Evolutionary conservation across 2,113 vertebrate species (phyloP).

Genomic region (Pavo muticus): DNA sequence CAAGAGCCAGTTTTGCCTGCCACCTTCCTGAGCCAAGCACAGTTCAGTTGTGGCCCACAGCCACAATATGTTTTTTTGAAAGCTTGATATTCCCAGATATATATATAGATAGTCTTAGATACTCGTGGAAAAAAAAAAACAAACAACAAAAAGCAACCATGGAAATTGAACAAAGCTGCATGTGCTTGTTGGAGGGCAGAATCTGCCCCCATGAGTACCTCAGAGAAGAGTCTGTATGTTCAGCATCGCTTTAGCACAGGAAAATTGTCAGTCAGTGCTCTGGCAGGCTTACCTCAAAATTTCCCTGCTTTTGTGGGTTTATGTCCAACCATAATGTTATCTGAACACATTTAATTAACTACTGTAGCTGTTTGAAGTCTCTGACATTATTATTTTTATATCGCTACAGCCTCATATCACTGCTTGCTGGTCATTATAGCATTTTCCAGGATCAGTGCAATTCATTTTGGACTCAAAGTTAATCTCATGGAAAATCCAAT

Average conservation of each 20-base stretch:
- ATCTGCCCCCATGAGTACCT: not conserved
- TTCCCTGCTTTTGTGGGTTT: slow-evolving; percentile 38
- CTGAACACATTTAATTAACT: slow-evolving; percentile 71
- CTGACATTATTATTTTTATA: slow-evolving; percentile 52
- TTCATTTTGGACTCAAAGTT: slow-evolving; percentile 58
- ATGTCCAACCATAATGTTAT: slow-evolving; percentile 51
- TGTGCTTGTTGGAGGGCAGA: not conserved
- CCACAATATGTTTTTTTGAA: not conserved
- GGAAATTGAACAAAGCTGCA: not conserved
- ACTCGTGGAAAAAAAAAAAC: not conserved
- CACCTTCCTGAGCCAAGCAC: not conserved
- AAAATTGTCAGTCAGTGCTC: not conserved
- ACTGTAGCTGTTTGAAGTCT: slow-evolving; percentile 52
- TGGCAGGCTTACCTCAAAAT: slow-evolving; percentile 29
- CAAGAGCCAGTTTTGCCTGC: not conserved
- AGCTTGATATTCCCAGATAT: not conserved
- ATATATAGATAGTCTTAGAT: not conserved
- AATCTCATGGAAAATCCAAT: slow-evolving; percentile 73
- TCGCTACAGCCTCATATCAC: not conserved
- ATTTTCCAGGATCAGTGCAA: slow-evolving; percentile 42
- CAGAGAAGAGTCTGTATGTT: slow-evolving; percentile 23
- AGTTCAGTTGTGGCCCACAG: not conserved
- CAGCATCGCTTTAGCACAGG: not conserved
- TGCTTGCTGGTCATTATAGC: slow-evolving; percentile 47
- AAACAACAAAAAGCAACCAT: not conserved